These are phyloP conservation scores for Dicyrtoma fusca DNA, from an alignment of 2,888 invertebrate species.

Conservation along the genomic window DNA sequence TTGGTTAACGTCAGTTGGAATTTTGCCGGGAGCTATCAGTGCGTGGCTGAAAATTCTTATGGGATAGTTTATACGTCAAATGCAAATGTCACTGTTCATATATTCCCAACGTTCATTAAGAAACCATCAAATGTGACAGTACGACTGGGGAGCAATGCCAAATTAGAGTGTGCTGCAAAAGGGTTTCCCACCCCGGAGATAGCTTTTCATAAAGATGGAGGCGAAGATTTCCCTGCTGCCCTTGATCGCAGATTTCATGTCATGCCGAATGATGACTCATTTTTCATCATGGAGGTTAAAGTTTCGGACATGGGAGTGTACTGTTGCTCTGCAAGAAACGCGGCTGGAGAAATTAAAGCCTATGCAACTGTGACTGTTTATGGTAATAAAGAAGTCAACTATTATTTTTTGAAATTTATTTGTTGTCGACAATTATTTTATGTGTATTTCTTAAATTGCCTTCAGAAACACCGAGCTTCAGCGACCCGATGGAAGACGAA, in stretches of 20 bases:
- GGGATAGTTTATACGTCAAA: conserved; percentile 87
- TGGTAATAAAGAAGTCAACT: conserved; percentile 60
- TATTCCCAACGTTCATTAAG: conserved; percentile 83
- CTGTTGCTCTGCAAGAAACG: conserved; percentile 89
- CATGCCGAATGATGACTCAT: conserved; percentile 86
- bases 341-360: conserved; percentile 81
- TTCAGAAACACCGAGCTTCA: conserved; percentile 80
- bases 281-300: conserved; percentile 90
- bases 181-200: conserved; percentile 35
- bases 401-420: too few relatives aligned
- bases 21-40: conserved; percentile 86
- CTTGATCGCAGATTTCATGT: conserved; percentile 90
- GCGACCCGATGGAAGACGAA: conserved; percentile 82
- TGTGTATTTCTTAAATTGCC: neutral
- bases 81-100: conserved; percentile 82
- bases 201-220: conserved; percentile 64
- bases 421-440: too few relatives aligned
- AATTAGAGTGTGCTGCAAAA: conserved; percentile 86
- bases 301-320: conserved; percentile 87
- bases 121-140: conserved; percentile 82
- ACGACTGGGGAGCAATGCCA: conserved; percentile 81
- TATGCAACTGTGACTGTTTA: conserved; percentile 83
- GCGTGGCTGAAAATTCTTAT: conserved; percentile 84
- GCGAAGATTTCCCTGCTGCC: conserved; percentile 92
- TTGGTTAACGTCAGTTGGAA: conserved; percentile 76